These are phyloP conservation scores for Nephrotoma appendiculata DNA, from an alignment of 2,888 invertebrate genomes.

Conservation along the genomic window DNA sequence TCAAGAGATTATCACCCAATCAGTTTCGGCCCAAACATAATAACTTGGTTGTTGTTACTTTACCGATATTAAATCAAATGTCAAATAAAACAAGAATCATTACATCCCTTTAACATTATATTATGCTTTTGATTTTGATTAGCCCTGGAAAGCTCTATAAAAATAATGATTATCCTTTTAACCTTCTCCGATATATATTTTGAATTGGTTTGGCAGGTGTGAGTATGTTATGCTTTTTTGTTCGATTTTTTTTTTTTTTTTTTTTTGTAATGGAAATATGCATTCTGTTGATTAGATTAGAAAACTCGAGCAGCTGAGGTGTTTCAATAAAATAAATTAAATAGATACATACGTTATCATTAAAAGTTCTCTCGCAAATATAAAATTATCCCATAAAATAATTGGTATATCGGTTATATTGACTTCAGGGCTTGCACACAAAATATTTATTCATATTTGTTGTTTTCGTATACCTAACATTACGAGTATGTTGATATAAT, in stretches of 20 bases:
- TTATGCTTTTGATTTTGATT: background rate
- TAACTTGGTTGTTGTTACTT: background rate
- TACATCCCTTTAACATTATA: background rate
- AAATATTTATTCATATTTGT: too few species aligned
- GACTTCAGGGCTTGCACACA: too few species aligned
- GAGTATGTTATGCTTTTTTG: background rate
- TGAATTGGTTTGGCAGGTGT: background rate
- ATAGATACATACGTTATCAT: background rate
- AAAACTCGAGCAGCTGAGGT: background rate
- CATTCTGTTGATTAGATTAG: background rate
- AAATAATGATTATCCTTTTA: background rate
- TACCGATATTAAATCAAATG: background rate
- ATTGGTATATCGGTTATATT: too few species aligned
- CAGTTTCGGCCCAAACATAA: background rate
- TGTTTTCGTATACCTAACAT: too few species aligned
- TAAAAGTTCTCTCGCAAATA: background rate
- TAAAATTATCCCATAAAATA: too few species aligned
- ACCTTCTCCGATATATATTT: background rate
- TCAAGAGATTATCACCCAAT: background rate
- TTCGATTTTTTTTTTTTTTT: background rate
- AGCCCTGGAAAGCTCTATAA: background rate
- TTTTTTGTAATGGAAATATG: background rate
- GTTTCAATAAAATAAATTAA: background rate
- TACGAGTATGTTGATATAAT: too few species aligned
- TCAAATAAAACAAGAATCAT: background rate